phyloP scores from a whole-genome alignment of 1,140 invertebrate species.

The Drosophila punjabiensis region DNA sequence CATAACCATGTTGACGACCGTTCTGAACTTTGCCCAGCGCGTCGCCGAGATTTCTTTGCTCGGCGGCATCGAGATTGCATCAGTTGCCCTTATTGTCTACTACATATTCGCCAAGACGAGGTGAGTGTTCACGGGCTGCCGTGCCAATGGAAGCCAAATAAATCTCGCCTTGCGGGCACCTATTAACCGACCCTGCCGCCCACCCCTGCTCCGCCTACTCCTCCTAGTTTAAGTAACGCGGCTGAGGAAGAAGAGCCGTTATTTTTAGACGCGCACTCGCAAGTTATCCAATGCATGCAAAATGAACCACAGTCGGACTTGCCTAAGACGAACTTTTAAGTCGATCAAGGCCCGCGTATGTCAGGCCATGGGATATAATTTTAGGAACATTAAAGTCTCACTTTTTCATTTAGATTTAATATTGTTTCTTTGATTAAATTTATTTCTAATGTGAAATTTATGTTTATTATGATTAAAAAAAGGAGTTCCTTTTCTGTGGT shows the following conservation, averaged over 20 bases:
- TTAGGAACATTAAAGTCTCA: not conserved
- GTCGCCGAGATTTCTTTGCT: constrained; percentile 80
- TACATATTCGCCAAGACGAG: constrained; percentile 83
- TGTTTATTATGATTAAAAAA: too few relatives aligned
- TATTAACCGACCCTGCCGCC: constrained; percentile 12
- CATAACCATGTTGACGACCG: constrained; percentile 58
- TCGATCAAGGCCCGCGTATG: not conserved
- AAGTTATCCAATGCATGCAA: constrained; percentile 51
- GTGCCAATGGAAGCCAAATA: constrained; percentile 56
- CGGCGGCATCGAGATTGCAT: constrained; percentile 81
- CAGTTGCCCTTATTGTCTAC: constrained; percentile 78
- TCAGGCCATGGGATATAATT: not conserved
- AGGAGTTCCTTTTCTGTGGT: too few relatives aligned
- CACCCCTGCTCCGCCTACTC: not conserved
- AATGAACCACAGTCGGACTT: constrained; percentile 33
- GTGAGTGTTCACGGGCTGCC: constrained; percentile 54
- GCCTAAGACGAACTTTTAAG: not conserved
- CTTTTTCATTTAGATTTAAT: too few relatives aligned
- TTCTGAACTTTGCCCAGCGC: constrained; percentile 76
- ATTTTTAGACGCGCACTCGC: constrained; percentile 38
- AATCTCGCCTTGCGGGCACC: constrained; percentile 37
- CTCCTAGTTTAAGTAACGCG: constrained; percentile 39
- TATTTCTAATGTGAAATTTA: too few relatives aligned
- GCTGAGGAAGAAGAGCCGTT: constrained; percentile 38
- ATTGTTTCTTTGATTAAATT: too few relatives aligned